Evolutionary conservation across 2,113 vertebrate species (phyloP).

Genomic region (Malurus alboscapulatus): DNA sequence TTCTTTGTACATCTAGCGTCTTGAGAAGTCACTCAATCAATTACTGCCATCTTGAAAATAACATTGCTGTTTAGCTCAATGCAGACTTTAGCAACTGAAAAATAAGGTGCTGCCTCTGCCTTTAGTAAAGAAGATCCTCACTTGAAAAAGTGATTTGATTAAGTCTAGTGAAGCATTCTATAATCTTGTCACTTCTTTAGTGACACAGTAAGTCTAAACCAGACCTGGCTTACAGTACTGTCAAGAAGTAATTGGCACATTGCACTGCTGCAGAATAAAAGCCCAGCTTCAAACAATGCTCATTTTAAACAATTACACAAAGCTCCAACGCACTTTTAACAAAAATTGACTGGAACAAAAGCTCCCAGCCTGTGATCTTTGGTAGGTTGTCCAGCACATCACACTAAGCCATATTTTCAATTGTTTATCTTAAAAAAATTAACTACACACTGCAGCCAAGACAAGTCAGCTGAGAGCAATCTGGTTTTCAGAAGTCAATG

Average conservation of each 20-base stretch:
- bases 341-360: not conserved
- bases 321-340: not conserved
- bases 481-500: not conserved
- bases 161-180: not conserved
- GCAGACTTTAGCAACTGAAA: not conserved
- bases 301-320: not conserved
- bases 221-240: not conserved
- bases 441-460: not conserved
- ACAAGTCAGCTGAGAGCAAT: not conserved
- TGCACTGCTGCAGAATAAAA: not conserved
- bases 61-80: not conserved
- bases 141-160: not conserved
- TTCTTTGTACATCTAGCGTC: not conserved
- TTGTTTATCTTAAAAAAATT: not conserved
- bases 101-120: not conserved
- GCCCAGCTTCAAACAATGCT: not conserved
- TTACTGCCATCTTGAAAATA: not conserved
- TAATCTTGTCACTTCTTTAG: not conserved
- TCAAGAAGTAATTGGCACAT: accelerated
- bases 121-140: not conserved
- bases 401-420: not conserved
- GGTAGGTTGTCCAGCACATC: not conserved
- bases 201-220: not conserved
- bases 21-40: not conserved
- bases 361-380: not conserved